Base-by-base conservation (phyloP, 2,888 invertebrate genomes). In the Amblyjoppa fuscipennis region DNA sequence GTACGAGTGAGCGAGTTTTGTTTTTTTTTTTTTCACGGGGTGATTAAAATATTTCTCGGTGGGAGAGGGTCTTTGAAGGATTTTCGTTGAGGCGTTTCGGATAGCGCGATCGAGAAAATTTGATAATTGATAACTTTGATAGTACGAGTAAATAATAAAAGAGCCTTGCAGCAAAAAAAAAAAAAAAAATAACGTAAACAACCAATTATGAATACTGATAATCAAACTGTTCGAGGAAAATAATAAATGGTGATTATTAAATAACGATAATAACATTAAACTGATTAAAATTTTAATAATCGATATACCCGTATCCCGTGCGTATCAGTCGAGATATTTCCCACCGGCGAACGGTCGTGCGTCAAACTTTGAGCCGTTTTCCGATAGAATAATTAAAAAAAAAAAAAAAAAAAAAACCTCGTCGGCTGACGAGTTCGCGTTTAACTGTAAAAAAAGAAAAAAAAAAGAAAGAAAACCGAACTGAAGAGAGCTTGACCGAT, bases 161-260 rank as follows among this genome's bases (percentile, higher is more conserved):
- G 79, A 89, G 90, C 88, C 89, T 91, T 89, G 89, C 89, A 88
- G 89, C 90, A 89, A 90, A 83, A 79, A 86, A 59, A 73, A 69
- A 79, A 86, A 20, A 20, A 20, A 20, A 20, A 79, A 86, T 59
- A 73, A 69, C 64, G 70, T 69, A 84, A 59, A 61, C 20, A 80
- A 82, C 81, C 85, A 84, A 87, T 84, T 64, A 85, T 69, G 73
- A 83, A 77, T 59, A 85, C 82, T 79, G 84, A 87, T 87, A 86
- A 87, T 87, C 87, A 87, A 87, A 87, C 75, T 45, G 75, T 86
- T 85, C 66, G 80, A 73, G 28, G 45, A 56, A 66, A 77, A 84
- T 82, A 79, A 82, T 79, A 81, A 80, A 84, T 51, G 71, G 71
- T 61, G 69, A 81, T 53, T 76, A 69, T 71, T 76, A 51, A 73